These are phyloP conservation scores for Aleadryas rufinucha DNA, from an alignment of 2,113 vertebrate genomes.

Conservation along the genomic window DNA sequence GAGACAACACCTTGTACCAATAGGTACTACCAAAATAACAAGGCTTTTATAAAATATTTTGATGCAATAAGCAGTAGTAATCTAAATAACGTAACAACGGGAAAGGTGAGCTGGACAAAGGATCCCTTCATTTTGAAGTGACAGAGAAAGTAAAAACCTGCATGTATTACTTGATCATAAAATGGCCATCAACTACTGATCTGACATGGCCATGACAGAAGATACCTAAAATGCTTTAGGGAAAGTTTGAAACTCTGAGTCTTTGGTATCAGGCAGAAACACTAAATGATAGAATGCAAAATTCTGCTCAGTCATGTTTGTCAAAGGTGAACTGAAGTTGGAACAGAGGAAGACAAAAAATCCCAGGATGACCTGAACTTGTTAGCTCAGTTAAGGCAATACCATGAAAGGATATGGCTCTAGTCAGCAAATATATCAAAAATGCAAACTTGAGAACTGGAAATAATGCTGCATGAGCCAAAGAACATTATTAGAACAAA, in stretches of 20 bases:
- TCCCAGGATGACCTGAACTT: not conserved
- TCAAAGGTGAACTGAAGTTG: not conserved
- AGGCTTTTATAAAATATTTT: not conserved
- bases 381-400: not conserved
- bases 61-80: not conserved
- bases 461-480: not conserved
- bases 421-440: not conserved
- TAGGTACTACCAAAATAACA: not conserved
- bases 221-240: not conserved
- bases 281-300: not conserved
- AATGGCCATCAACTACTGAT: not conserved
- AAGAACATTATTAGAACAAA: not conserved
- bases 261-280: not conserved
- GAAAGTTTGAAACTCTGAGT: not conserved
- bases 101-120: not conserved
- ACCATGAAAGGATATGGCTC: not conserved
- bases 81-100: not conserved
- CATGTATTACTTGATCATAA: not conserved
- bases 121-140: not conserved
- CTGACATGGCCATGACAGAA: not conserved
- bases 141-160: not conserved
- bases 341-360: not conserved
- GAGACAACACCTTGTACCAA: not conserved
- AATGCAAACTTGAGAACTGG: not conserved
- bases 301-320: not conserved